phyloP scores from a whole-genome alignment of 2,888 invertebrate genomes.

The Acleris holmiana region DNA sequence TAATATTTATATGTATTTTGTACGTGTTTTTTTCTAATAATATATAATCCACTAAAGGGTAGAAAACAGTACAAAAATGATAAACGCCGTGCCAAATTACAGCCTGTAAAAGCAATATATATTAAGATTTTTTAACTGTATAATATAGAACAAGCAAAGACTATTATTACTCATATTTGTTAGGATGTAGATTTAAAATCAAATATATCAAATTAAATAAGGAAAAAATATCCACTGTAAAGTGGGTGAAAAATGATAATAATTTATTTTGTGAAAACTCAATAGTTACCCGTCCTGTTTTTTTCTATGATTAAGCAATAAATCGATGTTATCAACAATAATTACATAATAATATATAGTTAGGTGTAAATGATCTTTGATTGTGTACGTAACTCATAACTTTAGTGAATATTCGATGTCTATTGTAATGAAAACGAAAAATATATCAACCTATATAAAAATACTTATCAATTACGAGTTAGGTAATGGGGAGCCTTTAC shows the following conservation, averaged over 20 bases:
- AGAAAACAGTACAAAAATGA: conserved; percentile 34
- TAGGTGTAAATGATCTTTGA: conserved; percentile 11
- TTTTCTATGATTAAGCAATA: conserved; percentile 22
- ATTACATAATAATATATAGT: conserved; percentile 17
- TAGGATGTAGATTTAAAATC: conserved; percentile 12
- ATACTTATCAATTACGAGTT: too few relatives aligned
- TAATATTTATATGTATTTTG: conserved; percentile 1
- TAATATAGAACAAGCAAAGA: conserved; percentile 19
- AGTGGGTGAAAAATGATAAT: conserved; percentile 1
- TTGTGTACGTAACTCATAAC: conserved; percentile 25
- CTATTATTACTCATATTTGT: conserved; percentile 18
- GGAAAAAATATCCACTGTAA: conserved; percentile 13
- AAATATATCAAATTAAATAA: conserved; percentile 13
- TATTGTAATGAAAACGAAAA: conserved; percentile 3
- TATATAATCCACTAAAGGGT: conserved; percentile 20
- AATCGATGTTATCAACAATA: conserved; percentile 30
- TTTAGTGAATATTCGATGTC: conserved; percentile 20
- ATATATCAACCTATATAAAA: conserved; percentile 5
- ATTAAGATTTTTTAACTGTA: conserved; percentile 18
- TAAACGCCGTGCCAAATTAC: conserved; percentile 36
- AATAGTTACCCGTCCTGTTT: conserved; percentile 27
- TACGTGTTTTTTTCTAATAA: conserved; percentile 20
- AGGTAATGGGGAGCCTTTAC: too few relatives aligned
- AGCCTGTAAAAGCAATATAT: conserved; percentile 31
- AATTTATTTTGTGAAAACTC: conserved; percentile 8